phyloP scores from a whole-genome alignment of 2,797 vertebrate genomes.

The Gambelia wislizenii region DNA sequence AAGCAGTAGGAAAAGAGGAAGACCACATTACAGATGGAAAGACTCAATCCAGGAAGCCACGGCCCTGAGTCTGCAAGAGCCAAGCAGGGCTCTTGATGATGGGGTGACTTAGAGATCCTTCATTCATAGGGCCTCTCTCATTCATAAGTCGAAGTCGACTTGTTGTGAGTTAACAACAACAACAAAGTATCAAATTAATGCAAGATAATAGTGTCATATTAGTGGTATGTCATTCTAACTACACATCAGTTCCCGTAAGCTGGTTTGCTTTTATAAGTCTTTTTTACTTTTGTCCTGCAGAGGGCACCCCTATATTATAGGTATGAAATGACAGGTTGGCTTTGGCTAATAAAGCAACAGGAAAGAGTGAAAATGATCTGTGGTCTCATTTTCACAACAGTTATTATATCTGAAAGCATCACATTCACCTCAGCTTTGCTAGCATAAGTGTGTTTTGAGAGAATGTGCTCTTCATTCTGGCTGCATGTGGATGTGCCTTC shows the following conservation, averaged over 20 bases:
- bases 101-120: too few relatives aligned
- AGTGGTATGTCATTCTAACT: not conserved
- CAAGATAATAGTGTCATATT: not conserved
- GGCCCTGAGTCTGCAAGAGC: too few relatives aligned
- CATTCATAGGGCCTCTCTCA: too few relatives aligned
- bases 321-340: not conserved
- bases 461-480: not conserved
- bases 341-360: not conserved
- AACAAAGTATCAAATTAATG: too few relatives aligned
- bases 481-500: too few relatives aligned
- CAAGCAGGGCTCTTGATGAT: too few relatives aligned
- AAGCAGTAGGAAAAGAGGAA: too few relatives aligned
- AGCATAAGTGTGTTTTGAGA: not conserved
- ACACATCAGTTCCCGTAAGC: not conserved
- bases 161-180: too few relatives aligned
- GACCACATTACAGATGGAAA: too few relatives aligned
- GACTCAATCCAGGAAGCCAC: too few relatives aligned
- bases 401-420: not conserved
- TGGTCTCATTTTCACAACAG: not conserved
- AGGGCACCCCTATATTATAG: constrained; percentile 9
- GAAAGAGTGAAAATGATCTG: not conserved
- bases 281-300: constrained; percentile 1
- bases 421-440: not conserved
- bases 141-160: too few relatives aligned
- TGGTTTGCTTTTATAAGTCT: not conserved